Conservation (phyloP, 2,113 vertebrate genomes). For the Rutilus rutilus region DNA sequence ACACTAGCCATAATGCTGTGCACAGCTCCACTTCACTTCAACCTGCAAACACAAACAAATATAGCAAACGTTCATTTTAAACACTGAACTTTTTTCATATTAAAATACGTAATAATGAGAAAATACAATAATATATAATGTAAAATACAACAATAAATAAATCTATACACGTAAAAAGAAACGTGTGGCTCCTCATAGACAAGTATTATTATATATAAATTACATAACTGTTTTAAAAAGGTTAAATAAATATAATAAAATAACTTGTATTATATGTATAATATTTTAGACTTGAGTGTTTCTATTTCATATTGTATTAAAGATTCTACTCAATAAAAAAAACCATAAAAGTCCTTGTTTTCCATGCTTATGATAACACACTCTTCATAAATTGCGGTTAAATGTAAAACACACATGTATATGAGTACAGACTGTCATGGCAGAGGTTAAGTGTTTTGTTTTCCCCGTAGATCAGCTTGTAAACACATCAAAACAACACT, state of each 20-base stretch:
- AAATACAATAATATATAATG: background rate
- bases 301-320: background rate
- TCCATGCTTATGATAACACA: background rate
- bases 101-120: background rate
- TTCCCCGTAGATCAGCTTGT: background rate
- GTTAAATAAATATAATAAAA: no score
- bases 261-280: no score
- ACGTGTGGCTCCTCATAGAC: background rate
- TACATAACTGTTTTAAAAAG: no score
- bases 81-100: background rate
- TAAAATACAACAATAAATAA: background rate
- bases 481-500: background rate
- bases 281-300: background rate
- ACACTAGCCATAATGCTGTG: conserved; percentile 56
- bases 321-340: background rate
- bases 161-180: background rate
- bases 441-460: background rate
- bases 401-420: background rate
- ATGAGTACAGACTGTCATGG: background rate
- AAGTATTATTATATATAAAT: background rate
- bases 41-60: conserved; percentile 19
- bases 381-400: background rate
- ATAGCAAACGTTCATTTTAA: background rate
- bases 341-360: background rate
- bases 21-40: background rate